Conservation (phyloP, 2,113 vertebrate genomes). For the Riparia riparia region DNA sequence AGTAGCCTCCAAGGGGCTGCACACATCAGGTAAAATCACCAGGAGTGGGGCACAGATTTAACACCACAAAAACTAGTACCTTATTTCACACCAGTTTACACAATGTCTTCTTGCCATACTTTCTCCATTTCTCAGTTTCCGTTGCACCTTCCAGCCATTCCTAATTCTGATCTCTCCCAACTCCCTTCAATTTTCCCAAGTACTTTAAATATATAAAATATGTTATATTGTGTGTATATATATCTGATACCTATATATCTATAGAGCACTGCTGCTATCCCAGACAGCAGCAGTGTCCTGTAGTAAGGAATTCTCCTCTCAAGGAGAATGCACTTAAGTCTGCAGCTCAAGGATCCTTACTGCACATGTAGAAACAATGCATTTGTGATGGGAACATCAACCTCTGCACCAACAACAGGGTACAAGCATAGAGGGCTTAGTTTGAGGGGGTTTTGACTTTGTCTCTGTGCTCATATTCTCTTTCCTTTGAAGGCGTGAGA, state of each 20-base stretch:
- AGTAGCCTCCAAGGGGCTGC: background rate
- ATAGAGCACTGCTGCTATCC: background rate
- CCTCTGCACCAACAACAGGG: background rate
- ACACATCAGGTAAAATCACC: background rate
- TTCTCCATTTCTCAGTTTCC: background rate
- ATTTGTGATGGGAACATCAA: background rate
- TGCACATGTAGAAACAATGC: background rate
- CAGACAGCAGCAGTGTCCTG: background rate
- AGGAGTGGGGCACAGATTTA: background rate
- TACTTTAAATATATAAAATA: background rate
- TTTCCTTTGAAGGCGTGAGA: background rate
- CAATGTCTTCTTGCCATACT: background rate
- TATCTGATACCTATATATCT: background rate
- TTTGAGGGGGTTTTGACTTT: background rate
- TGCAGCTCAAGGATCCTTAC: background rate
- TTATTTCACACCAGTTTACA: background rate
- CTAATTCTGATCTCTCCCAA: background rate
- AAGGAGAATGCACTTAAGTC: background rate
- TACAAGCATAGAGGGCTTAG: background rate
- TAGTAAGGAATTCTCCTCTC: background rate
- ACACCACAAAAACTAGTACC: background rate
- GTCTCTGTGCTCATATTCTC: background rate
- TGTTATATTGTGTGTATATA: background rate
- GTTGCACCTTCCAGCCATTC: background rate
- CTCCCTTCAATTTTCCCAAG: background rate